phyloP scores from a whole-genome alignment of 1,140 invertebrate species.

The Cydia strobilella region DNA sequence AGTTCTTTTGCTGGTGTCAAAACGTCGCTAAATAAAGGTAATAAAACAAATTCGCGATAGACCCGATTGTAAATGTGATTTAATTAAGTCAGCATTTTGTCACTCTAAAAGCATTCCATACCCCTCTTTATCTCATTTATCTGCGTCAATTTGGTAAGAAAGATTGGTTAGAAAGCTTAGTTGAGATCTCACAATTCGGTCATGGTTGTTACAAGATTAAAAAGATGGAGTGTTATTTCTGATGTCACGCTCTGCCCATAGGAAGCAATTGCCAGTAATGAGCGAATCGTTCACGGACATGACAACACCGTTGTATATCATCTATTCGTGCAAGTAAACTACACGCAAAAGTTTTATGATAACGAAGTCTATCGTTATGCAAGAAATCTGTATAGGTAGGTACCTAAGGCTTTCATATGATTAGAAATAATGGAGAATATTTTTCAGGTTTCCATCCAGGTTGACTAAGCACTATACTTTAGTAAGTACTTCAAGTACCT shows the following conservation, averaged over 20 bases:
- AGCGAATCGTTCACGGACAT: background rate
- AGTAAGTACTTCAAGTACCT: too few relatives aligned
- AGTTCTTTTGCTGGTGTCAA: too few relatives aligned
- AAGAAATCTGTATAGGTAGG: background rate
- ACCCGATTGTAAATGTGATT: too few relatives aligned
- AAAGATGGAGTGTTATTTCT: slow-evolving; percentile 15
- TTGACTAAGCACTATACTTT: too few relatives aligned
- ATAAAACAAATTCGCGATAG: too few relatives aligned
- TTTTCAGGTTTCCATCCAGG: background rate
- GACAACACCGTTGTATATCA: slow-evolving; percentile 5
- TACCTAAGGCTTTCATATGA: background rate
- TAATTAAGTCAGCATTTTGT: too few relatives aligned
- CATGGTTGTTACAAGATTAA: background rate
- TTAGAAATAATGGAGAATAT: background rate
- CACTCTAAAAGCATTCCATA: too few relatives aligned
- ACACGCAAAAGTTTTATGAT: slow-evolving; percentile 3
- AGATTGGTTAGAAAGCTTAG: background rate
- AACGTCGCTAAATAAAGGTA: too few relatives aligned
- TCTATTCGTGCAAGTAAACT: background rate
- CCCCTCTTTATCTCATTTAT: too few relatives aligned
- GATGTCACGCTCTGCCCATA: slow-evolving; percentile 1
- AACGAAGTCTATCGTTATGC: background rate
- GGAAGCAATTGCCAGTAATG: slow-evolving; percentile 16
- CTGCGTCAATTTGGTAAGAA: too few relatives aligned
- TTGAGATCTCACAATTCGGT: slow-evolving; percentile 20